Base-by-base conservation (phyloP, 2,113 vertebrate species). In the Catharus bicknelli region DNA sequence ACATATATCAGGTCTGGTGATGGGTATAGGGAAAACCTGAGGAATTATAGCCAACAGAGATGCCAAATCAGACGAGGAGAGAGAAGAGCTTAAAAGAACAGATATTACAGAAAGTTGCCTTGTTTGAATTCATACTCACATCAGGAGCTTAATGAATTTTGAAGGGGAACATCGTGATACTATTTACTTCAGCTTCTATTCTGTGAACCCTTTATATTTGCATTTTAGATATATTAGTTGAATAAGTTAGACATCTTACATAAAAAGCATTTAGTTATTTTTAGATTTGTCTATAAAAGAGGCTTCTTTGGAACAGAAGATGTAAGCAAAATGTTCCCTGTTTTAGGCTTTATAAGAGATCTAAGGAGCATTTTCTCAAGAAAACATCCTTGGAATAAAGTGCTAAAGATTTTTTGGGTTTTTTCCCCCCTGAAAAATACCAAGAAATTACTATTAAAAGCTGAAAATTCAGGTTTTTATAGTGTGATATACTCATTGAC, bases 371-470 rank as follows among this genome's bases (percentile, higher is more conserved):
- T 21, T 70, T 34, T 59, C 18, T 72, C 54, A 61, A 48, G 26
- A 87, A 91, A 88, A 72, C 23, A 8, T 34, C 23, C 7, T 73
- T 70, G 15, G 7, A 21, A 74, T 26, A 58, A 77, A 62, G 7
- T 58, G 13, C 1, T 74, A 74, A 74, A 48, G 8, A 40, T 54
- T 59, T 53, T 36, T 38, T 13, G 22, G 13, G 30, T 29, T 38
- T 36, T n/a, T 22, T 1, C 0, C 5, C 5, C 15, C 8, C 1
- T 11, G 9, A 38, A 11, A 64, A 81, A 64, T 34, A 42, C 10
- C 20, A 78, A 81, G 13, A 78, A 78, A 63, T 84, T 27, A 36
- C 13, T 48, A 5, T 16, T 53, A 74, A 83, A 81, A 15, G 7
- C 16, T 69, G 9, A 61, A 17, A 90, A 68, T 16, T 7, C 15